Conservation (phyloP, 1,140 invertebrate species). For the Caerostris darwini region DNA sequence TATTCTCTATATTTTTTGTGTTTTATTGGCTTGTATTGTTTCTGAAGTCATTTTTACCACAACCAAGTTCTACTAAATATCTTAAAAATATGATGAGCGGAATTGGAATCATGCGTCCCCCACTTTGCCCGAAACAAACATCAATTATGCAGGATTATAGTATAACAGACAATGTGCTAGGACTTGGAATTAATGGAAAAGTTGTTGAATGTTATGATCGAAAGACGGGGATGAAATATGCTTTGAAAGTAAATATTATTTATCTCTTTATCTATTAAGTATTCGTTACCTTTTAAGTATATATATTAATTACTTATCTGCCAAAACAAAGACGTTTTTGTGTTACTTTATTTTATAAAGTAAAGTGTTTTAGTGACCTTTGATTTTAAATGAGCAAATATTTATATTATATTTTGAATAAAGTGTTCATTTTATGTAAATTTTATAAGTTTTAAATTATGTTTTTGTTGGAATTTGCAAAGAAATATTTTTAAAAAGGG, state of each 20-base stretch:
- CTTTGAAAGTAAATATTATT: constrained; percentile 88
- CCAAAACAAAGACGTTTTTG: neutral
- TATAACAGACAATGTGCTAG: constrained; percentile 96
- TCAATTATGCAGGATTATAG: constrained; percentile 95
- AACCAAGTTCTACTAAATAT: constrained; percentile 13
- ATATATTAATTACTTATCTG: too few species aligned
- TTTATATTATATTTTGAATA: too few species aligned
- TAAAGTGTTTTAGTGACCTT: neutral
- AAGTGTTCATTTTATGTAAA: too few species aligned
- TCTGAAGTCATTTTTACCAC: constrained; percentile 59
- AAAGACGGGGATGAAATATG: constrained; percentile 88
- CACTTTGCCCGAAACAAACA: constrained; percentile 86
- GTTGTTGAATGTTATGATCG: constrained; percentile 87
- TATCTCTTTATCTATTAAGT: neutral
- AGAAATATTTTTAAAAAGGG: too few species aligned
- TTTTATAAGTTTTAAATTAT: too few species aligned
- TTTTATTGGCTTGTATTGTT: constrained; percentile 64
- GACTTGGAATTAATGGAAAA: constrained; percentile 99
- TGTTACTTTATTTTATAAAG: neutral
- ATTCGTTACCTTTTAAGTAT: too few species aligned
- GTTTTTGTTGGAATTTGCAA: too few species aligned
- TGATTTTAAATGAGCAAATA: too few species aligned
- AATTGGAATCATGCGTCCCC: constrained; percentile 49
- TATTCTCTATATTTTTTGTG: constrained; percentile 48
- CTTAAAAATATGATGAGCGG: constrained; percentile 50